phyloP scores from a whole-genome alignment of 1,140 invertebrate species.

The Cherax destructor region DNA sequence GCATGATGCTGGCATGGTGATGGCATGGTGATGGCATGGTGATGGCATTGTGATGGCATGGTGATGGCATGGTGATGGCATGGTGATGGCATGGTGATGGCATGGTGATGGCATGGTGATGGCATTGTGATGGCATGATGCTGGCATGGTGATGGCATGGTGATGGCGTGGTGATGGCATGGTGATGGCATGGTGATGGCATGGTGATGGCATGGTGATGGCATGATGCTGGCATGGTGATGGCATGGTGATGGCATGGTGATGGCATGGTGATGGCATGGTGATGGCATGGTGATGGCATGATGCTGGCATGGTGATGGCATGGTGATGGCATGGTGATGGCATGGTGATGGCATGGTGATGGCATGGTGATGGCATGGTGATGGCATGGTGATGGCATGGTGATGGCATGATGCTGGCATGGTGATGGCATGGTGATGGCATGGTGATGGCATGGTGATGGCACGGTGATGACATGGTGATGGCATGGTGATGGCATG shows the following conservation, averaged over 20 bases:
- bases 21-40: background rate
- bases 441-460: background rate
- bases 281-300: background rate
- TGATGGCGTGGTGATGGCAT: background rate
- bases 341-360: background rate
- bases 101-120: background rate
- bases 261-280: background rate
- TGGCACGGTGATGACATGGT: too few relatives aligned
- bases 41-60: too few relatives aligned
- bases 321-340: slow-evolving; percentile 1
- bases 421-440: background rate
- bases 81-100: background rate
- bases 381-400: background rate
- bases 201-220: background rate
- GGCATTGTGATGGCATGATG: too few relatives aligned
- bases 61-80: background rate
- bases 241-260: background rate
- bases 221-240: too few relatives aligned
- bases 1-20: too few relatives aligned
- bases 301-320: too few relatives aligned
- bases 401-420: too few relatives aligned
- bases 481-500: background rate
- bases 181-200: slow-evolving; percentile 4
- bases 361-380: background rate
- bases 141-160: background rate